Evolutionary conservation across 2,797 vertebrate genomes (phyloP).

Genomic region (Pangasius krempfi): DNA sequence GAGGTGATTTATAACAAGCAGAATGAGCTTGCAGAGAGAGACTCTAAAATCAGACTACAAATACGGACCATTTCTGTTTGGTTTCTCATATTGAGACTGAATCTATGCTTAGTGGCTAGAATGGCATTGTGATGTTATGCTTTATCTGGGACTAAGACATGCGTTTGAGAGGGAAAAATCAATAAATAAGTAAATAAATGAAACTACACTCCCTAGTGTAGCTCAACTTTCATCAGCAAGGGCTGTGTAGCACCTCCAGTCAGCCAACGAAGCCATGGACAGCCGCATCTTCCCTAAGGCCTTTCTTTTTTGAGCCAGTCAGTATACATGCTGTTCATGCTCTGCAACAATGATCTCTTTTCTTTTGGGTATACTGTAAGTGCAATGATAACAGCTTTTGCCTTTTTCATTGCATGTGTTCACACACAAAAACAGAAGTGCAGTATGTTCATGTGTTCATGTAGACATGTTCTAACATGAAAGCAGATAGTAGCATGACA

Average conservation of each 20-base stretch:
- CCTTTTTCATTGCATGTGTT: slow-evolving; percentile 19
- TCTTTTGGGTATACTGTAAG: not conserved
- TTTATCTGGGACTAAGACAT: slow-evolving; percentile 63
- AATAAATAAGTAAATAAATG: slow-evolving; percentile 65
- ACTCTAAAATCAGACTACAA: slow-evolving; percentile 66
- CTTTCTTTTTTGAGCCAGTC: not conserved
- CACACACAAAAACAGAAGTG: slow-evolving; percentile 2
- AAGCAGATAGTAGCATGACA: slow-evolving; percentile 7
- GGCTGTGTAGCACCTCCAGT: slow-evolving; percentile 69
- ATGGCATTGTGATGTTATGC: slow-evolving; percentile 53
- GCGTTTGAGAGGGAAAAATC: slow-evolving; percentile 57
- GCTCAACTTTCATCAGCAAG: slow-evolving; percentile 72
- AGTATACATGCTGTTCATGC: slow-evolving; percentile 7
- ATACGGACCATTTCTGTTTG: slow-evolving; percentile 65
- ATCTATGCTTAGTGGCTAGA: slow-evolving; percentile 44
- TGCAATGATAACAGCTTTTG: slow-evolving; percentile 23
- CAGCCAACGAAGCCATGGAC: slow-evolving; percentile 65
- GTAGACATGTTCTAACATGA: slow-evolving; percentile 26
- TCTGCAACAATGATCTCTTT: slow-evolving; percentile 17
- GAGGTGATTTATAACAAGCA: slow-evolving; percentile 77
- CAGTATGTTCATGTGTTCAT: not conserved
- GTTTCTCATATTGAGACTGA: slow-evolving; percentile 63
- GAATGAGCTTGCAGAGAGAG: slow-evolving; percentile 70
- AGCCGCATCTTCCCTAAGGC: slow-evolving; percentile 12
- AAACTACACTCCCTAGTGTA: slow-evolving; percentile 67